Conservation (phyloP, 2,113 vertebrate species). For the Tenebrosternarchus preto region DNA sequence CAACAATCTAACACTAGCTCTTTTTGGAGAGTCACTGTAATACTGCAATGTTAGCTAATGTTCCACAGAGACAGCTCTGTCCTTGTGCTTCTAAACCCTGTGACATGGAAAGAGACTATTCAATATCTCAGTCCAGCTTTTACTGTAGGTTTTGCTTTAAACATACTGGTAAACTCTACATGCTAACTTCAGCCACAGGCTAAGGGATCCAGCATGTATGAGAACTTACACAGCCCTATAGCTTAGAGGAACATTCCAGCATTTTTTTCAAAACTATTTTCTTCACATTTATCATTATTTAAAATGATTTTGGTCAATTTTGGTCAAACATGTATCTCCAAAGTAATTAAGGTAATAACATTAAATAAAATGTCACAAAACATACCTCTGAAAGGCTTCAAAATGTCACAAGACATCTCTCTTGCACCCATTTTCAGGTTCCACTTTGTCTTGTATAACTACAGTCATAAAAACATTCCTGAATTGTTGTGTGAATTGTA, state of each 20-base stretch:
- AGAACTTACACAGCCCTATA: constrained; percentile 29
- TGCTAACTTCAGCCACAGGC: neutral
- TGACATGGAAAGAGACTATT: constrained; percentile 49
- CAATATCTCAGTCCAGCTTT: constrained; percentile 46
- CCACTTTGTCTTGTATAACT: too few species aligned
- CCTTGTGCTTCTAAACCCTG: constrained; percentile 59
- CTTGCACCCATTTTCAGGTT: too few species aligned
- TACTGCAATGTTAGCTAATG: constrained; percentile 32
- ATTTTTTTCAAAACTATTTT: too few species aligned
- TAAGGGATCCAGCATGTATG: constrained; percentile 14
- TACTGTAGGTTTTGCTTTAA: constrained; percentile 45
- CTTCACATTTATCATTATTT: too few species aligned
- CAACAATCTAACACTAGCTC: constrained; percentile 42
- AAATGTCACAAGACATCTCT: too few species aligned
- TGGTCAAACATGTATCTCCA: too few species aligned
- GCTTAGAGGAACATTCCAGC: neutral
- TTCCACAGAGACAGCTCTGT: constrained; percentile 27
- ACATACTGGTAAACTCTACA: constrained; percentile 16
- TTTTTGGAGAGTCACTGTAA: constrained; percentile 23
- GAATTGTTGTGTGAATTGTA: too few species aligned
- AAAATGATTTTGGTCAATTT: too few species aligned
- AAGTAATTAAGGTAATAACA: too few species aligned
- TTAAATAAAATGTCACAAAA: too few species aligned
- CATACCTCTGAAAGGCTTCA: too few species aligned
- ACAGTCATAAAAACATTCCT: too few species aligned